phyloP scores from a whole-genome alignment of 1,140 invertebrate species.

The Saccostrea glomerata region DNA sequence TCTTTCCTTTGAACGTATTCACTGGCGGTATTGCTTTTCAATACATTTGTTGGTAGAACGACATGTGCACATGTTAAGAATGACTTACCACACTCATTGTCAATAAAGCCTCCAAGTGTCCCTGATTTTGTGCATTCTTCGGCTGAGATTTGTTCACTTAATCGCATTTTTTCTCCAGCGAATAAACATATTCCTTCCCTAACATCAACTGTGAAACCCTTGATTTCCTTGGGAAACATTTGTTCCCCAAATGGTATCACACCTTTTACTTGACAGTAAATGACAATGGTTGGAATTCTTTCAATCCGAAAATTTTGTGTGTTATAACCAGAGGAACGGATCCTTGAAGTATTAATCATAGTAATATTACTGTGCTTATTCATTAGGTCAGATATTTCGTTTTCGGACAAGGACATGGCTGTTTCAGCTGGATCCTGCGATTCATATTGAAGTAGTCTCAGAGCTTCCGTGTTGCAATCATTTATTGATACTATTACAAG shows the following conservation, averaged over 20 bases:
- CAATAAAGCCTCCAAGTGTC: not conserved
- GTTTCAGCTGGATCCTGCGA: too few relatives aligned
- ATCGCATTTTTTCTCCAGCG: not conserved
- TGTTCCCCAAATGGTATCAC: not conserved
- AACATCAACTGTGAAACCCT: not conserved
- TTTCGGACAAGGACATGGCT: too few relatives aligned
- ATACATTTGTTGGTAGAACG: not conserved
- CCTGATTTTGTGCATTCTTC: not conserved
- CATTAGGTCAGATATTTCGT: too few relatives aligned
- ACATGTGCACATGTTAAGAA: not conserved
- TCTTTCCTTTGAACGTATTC: not conserved
- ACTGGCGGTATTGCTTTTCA: not conserved
- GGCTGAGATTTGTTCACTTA: not conserved
- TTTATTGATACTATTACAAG: not conserved
- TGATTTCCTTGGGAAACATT: not conserved
- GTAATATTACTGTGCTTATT: not conserved
- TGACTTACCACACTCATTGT: not conserved
- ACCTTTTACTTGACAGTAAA: not conserved
- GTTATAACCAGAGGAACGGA: not conserved
- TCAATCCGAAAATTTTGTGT: not conserved
- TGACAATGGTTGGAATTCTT: not conserved
- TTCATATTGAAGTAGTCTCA: not conserved
- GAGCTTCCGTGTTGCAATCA: not conserved
- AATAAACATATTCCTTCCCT: not conserved
- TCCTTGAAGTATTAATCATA: not conserved